Evolutionary conservation across 2,113 vertebrate genomes (phyloP).

Genomic region (Pseudolaguvia tuberculata): DNA sequence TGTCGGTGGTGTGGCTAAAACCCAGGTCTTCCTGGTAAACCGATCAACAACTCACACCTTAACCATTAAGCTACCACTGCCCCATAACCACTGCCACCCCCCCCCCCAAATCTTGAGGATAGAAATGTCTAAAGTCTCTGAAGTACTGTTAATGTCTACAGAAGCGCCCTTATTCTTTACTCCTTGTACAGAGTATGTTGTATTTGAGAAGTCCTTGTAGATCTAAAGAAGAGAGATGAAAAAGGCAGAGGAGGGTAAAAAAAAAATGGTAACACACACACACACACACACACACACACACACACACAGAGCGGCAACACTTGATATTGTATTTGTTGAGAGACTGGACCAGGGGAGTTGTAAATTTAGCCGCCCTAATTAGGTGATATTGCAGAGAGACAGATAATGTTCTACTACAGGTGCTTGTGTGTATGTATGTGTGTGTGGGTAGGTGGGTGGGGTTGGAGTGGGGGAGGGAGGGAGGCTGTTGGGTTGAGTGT

Average conservation of each 20-base stretch:
- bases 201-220: slow-evolving; percentile 5
- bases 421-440: not conserved
- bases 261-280: not conserved
- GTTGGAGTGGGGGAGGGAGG: too few species aligned
- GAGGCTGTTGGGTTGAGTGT: not conserved
- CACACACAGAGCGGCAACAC: slow-evolving; percentile 5
- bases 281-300: too few species aligned
- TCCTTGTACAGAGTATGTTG: not conserved
- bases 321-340: slow-evolving; percentile 29
- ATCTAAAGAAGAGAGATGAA: not conserved
- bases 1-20: too few species aligned
- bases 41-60: too few species aligned
- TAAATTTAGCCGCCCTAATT: slow-evolving; percentile 53
- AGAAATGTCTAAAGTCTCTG: not conserved
- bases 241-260: not conserved
- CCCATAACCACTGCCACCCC: too few species aligned
- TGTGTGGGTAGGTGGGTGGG: slow-evolving; percentile 8
- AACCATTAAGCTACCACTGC: too few species aligned
- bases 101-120: not conserved
- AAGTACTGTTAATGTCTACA: not conserved
- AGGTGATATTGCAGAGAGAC: slow-evolving; percentile 35
- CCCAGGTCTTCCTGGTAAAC: too few species aligned
- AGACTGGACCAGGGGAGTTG: slow-evolving; percentile 7
- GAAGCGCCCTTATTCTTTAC: not conserved
- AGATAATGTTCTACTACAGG: slow-evolving; percentile 21